These are phyloP conservation scores for Anthrax anthrax DNA, from an alignment of 2,888 invertebrate genomes.

Conservation along the genomic window DNA sequence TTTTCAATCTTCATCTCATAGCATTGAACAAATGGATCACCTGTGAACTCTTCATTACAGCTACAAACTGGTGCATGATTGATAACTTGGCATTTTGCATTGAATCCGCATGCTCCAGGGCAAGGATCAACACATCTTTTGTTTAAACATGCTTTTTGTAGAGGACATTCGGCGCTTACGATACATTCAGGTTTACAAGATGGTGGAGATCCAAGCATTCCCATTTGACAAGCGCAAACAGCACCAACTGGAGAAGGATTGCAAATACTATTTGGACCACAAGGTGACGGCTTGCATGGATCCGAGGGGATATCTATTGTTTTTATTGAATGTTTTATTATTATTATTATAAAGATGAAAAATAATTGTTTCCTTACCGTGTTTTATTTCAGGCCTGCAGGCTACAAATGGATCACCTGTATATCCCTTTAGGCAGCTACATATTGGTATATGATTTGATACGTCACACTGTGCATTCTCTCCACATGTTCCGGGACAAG, in stretches of 20 bases:
- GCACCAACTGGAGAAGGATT: conserved; percentile 49
- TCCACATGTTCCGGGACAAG: conserved; percentile 61
- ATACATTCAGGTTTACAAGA: conserved; percentile 64
- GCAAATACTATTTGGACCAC: conserved; percentile 61
- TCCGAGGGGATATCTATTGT: conserved; percentile 23
- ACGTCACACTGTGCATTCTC: conserved; percentile 55
- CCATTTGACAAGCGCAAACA: conserved; percentile 54
- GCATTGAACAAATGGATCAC: conserved; percentile 60
- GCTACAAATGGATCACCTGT: conserved; percentile 55
- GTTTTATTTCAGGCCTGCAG: conserved; percentile 34
- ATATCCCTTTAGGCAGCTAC: conserved; percentile 49
- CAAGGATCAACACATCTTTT: conserved; percentile 67
- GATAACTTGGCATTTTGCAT: conserved; percentile 63
- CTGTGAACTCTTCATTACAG: conserved; percentile 52
- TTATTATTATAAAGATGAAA: background rate
- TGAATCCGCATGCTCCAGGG: conserved; percentile 59
- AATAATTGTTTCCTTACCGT: background rate
- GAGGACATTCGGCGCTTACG: conserved; percentile 62
- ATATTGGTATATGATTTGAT: conserved; percentile 59
- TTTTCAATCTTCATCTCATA: conserved; percentile 32
- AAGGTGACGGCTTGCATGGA: conserved; percentile 57
- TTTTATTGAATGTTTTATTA: background rate
- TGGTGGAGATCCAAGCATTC: conserved; percentile 58
- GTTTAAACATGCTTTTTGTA: conserved; percentile 55
- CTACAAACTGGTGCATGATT: conserved; percentile 71